Evolutionary conservation across 2,113 vertebrate species (phyloP).

Genomic region (Penelope pileata): DNA sequence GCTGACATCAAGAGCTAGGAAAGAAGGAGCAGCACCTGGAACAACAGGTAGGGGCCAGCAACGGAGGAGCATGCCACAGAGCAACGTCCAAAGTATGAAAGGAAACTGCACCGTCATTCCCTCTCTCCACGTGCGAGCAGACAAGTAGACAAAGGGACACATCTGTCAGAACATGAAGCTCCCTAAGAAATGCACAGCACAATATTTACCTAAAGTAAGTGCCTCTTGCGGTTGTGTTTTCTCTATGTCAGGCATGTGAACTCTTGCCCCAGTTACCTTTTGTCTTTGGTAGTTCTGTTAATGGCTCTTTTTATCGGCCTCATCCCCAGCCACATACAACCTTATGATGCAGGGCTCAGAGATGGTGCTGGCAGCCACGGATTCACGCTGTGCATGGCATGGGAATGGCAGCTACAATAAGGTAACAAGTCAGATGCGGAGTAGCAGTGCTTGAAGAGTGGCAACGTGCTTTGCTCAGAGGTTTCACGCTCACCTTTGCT

Average conservation of each 20-base stretch:
- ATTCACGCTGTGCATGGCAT: neutral
- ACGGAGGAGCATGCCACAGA: neutral
- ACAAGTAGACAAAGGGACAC: neutral
- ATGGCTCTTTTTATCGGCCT: neutral
- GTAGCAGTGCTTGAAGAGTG: neutral
- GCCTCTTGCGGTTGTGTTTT: neutral
- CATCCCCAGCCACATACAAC: no score
- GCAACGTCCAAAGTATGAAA: neutral
- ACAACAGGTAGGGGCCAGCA: neutral
- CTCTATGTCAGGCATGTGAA: accelerated
- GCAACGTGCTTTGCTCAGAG: neutral
- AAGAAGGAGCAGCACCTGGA: neutral
- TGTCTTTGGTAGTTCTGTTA: neutral
- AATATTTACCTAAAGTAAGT: neutral
- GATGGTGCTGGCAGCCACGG: neutral
- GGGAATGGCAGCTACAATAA: neutral
- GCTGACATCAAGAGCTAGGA: neutral
- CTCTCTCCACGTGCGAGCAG: neutral
- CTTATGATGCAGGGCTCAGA: no score
- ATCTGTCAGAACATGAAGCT: neutral
- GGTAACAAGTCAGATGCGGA: neutral
- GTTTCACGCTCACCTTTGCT: neutral
- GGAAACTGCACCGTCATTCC: neutral
- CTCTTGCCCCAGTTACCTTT: neutral
- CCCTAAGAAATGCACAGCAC: neutral